A percentile compares a stretch with the other conserved stretches of the same genome.
Evolutionary conservation across 1,140 invertebrate species (phyloP).

Genomic region (Orchesella cincta): DNA sequence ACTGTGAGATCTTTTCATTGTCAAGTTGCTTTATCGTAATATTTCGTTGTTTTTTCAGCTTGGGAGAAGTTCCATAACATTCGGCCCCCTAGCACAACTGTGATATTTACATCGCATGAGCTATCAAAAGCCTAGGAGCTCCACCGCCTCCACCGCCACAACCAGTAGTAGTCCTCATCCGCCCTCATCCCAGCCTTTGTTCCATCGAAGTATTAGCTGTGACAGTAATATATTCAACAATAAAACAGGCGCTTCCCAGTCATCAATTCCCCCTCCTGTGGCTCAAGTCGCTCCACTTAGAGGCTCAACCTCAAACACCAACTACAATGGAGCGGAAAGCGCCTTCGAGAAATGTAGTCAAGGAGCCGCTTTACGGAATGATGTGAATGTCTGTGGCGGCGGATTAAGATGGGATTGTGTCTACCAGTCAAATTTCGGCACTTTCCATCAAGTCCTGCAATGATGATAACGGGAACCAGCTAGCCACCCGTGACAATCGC

Average conservation of each 20-base stretch:
- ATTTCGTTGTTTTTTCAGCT: constrained; percentile 47
- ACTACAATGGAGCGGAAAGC: not conserved
- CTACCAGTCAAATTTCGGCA: not conserved
- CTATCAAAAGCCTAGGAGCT: constrained; percentile 48
- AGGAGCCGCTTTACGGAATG: not conserved
- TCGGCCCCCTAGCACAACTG: constrained; percentile 54
- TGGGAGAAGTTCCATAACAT: constrained; percentile 56
- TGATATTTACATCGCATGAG: constrained; percentile 56
- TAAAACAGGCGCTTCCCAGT: constrained; percentile 48
- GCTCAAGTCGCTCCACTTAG: constrained; percentile 50
- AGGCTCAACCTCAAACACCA: constrained; percentile 12
- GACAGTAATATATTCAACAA: constrained; percentile 51
- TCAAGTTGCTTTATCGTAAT: too few relatives aligned
- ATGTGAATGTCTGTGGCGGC: not conserved
- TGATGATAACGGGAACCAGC: too few relatives aligned
- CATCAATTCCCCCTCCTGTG: constrained; percentile 46
- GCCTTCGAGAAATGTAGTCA: constrained; percentile 10
- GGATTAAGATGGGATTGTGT: not conserved
- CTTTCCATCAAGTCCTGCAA: too few relatives aligned
- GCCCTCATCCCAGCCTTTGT: constrained; percentile 35
- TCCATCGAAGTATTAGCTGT: constrained; percentile 46
- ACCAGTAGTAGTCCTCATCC: constrained; percentile 5
- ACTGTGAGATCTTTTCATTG: too few relatives aligned
- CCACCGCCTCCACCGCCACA: not conserved
- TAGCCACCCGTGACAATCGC: too few relatives aligned